phyloP scores from a whole-genome alignment of 2,888 invertebrate genomes.

The Andrena haemorrhoa region DNA sequence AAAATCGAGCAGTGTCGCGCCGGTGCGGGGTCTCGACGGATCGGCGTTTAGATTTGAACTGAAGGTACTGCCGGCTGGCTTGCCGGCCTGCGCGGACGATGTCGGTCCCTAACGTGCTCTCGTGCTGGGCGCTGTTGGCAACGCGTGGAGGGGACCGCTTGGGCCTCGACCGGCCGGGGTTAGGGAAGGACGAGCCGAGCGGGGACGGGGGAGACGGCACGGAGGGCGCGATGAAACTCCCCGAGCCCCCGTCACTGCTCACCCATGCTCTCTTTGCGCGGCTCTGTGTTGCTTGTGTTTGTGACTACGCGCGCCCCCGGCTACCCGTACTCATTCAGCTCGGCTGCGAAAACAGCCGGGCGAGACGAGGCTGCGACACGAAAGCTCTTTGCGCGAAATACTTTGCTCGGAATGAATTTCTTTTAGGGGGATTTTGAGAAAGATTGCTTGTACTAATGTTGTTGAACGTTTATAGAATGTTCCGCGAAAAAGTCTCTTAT shows the following conservation, averaged over 20 bases:
- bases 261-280: background rate
- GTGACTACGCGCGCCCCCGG: slow-evolving; percentile 18
- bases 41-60: slow-evolving; percentile 66
- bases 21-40: slow-evolving; percentile 28
- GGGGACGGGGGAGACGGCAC: slow-evolving; percentile 31
- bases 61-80: slow-evolving; percentile 43
- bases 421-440: no score
- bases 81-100: slow-evolving; percentile 26
- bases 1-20: slow-evolving; percentile 55
- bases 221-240: slow-evolving; percentile 58
- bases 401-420: no score
- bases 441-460: no score
- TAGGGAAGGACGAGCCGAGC: slow-evolving; percentile 29
- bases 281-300: background rate
- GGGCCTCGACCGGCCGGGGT: slow-evolving; percentile 19
- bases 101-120: slow-evolving; percentile 44
- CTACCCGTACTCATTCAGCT: slow-evolving; percentile 27
- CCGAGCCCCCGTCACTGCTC: slow-evolving; percentile 49
- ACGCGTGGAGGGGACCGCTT: slow-evolving; percentile 54
- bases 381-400: slow-evolving; percentile 21
- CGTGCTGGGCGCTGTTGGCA: slow-evolving; percentile 33
- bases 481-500: no score
- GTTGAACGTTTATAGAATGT: no score
- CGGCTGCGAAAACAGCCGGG: slow-evolving; percentile 30
- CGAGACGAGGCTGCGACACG: slow-evolving; percentile 19